Evolutionary conservation across 2,113 vertebrate genomes (phyloP).

Genomic region (Propithecus coquereli): DNA sequence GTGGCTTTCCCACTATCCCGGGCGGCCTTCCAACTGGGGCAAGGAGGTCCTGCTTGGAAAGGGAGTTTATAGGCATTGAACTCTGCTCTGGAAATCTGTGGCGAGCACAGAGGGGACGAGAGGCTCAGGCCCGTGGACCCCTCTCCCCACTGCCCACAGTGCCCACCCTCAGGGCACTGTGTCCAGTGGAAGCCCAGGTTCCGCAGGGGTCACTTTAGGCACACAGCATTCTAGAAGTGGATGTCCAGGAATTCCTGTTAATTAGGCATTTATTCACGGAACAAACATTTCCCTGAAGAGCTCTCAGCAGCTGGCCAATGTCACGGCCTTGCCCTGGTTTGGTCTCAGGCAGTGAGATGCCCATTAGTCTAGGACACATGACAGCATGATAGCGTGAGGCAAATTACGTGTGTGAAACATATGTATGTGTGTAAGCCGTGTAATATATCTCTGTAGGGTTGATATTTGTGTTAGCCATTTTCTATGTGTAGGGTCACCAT

Average conservation of each 20-base stretch:
- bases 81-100: not conserved
- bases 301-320: not conserved
- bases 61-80: not conserved
- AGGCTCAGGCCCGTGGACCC: not conserved
- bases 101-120: not conserved
- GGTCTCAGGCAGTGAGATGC: not conserved
- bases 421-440: not conserved
- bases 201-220: not conserved
- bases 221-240: not conserved
- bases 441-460: not conserved
- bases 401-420: not conserved
- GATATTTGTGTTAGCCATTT: not conserved
- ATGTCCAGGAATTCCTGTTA: slow-evolving; percentile 28
- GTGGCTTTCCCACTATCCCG: not conserved
- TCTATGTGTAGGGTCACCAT: not conserved
- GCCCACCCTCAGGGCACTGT: not conserved
- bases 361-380: not conserved
- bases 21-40: not conserved
- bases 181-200: not conserved
- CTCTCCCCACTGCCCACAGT: no score
- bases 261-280: slow-evolving; percentile 11
- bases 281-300: slow-evolving; percentile 29
- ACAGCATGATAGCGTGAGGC: not conserved
- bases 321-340: not conserved
- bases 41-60: not conserved